Base-by-base conservation (phyloP, 92 coral and sea anemone species). In the Heteractis magnifica region DNA sequence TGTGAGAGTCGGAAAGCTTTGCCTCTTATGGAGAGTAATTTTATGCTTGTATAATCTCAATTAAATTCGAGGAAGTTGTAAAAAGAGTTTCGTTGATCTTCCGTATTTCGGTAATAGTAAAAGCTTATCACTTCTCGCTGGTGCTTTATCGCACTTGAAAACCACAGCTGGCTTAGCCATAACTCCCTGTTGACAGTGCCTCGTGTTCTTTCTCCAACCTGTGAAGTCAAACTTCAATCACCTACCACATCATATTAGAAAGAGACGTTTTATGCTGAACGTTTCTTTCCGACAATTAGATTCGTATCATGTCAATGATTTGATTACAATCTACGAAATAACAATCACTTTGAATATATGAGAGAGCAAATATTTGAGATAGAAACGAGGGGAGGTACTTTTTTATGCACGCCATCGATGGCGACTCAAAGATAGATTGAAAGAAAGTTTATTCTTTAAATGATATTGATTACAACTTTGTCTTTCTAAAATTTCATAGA, bases 271-370 rank as follows among this genome's bases (percentile, higher is more conserved):
- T 68, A 68, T 68, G 44, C 23, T 68, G 12, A 2, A 21, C 73
- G 23, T 21, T 26, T 68, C 73, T 68, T 68, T 68, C 73, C 73
- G 73, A 23, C 73, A 68, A 68, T 68, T 13, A 68, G 73, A 68
- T 68, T 68, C 23, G 73, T 68, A 68, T 14, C 14, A 20, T 65
- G 72, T 23, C 73, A 68, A 20, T 68, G 73, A 68, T 14, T 68
- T 68, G 26, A 68, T 68, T 23, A 26, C 49, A 68, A 26, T 68
- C 23, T 68, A 9, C 11, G 4, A 68, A 68, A 68, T 23, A 9
- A 13, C 6, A 68, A 23, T 68, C 49, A 26, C 10, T 10, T 68
- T 68, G 49, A 26, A 20, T 26, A 20, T 68, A 68, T 68, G 73
- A 68, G 49, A 68, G 9, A 23, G 49, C 73, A 68, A 68, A 68